These are phyloP conservation scores for Cygnus atratus DNA, from an alignment of 2,113 vertebrate species.

Conservation along the genomic window DNA sequence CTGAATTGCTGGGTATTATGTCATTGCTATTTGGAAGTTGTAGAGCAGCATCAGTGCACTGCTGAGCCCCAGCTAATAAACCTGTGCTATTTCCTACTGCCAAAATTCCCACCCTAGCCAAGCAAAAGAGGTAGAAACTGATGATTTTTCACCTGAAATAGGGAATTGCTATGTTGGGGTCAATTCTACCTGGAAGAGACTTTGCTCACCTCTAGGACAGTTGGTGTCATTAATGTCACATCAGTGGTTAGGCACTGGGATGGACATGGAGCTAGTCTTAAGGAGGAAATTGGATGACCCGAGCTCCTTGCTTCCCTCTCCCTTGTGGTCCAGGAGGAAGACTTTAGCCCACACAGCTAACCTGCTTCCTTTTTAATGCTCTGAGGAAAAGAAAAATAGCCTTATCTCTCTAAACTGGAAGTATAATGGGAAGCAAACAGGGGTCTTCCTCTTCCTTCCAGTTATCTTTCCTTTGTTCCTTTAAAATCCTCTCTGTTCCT, in stretches of 20 bases:
- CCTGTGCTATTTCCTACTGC: background rate
- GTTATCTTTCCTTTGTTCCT: constrained; percentile 38
- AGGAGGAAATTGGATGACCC: background rate
- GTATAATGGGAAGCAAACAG: constrained; percentile 10
- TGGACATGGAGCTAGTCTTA: background rate
- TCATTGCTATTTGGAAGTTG: background rate
- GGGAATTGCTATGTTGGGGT: background rate
- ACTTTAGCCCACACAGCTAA: background rate
- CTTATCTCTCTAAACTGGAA: constrained; percentile 37
- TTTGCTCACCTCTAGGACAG: background rate
- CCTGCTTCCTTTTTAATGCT: constrained; percentile 20
- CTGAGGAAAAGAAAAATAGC: background rate
- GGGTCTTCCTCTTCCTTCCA: constrained; percentile 39
- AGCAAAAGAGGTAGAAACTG: background rate
- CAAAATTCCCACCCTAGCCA: background rate
- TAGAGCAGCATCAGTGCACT: background rate
- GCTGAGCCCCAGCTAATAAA: background rate
- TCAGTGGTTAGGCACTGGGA: background rate
- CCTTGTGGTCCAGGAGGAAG: background rate
- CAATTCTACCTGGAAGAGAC: background rate
- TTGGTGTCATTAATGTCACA: background rate
- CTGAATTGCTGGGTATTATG: background rate
- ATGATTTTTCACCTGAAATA: background rate
- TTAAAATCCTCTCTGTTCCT: constrained; percentile 32
- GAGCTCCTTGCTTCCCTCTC: background rate